A percentile compares a stretch with the other conserved stretches of the same genome.
Conservation (phyloP, 2,113 vertebrate genomes). For the Saccopteryx bilineata region DNA sequence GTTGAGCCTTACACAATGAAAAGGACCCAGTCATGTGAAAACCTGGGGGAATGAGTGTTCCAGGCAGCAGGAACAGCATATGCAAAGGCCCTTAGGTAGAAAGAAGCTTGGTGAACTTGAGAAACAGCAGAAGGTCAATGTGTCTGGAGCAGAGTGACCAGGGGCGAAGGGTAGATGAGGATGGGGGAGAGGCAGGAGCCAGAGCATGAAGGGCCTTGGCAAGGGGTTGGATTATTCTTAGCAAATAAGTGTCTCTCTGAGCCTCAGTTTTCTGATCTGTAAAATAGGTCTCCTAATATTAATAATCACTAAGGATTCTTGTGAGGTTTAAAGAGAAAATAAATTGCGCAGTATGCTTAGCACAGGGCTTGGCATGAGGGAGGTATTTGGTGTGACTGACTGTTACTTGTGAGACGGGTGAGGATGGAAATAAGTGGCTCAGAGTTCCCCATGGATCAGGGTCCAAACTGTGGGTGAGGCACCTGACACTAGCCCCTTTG, state of each 20-base stretch:
- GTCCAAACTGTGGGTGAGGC: neutral
- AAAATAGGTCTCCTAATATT: neutral
- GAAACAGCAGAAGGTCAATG: neutral
- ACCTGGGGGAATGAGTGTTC: neutral
- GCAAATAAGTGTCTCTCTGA: neutral
- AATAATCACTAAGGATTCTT: neutral
- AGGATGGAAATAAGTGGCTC: neutral
- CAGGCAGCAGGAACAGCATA: neutral
- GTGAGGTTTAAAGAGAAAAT: neutral
- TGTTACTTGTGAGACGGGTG: neutral
- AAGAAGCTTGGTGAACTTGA: neutral
- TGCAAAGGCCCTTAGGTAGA: slow-evolving; percentile 18
- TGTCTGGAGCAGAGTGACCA: neutral
- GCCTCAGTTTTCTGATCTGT: slow-evolving; percentile 14
- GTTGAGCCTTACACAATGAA: neutral
- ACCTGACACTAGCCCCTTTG: slow-evolving; percentile 59
- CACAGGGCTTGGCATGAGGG: neutral
- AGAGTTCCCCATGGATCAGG: neutral
- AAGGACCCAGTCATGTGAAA: neutral
- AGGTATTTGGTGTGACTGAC: neutral
- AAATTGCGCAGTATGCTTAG: neutral
- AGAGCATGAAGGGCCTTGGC: neutral
- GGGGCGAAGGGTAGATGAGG: neutral
- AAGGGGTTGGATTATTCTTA: neutral
- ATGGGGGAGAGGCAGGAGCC: neutral